Evolutionary conservation across 2,113 vertebrate genomes (phyloP).

Genomic region (Hassar affinis): DNA sequence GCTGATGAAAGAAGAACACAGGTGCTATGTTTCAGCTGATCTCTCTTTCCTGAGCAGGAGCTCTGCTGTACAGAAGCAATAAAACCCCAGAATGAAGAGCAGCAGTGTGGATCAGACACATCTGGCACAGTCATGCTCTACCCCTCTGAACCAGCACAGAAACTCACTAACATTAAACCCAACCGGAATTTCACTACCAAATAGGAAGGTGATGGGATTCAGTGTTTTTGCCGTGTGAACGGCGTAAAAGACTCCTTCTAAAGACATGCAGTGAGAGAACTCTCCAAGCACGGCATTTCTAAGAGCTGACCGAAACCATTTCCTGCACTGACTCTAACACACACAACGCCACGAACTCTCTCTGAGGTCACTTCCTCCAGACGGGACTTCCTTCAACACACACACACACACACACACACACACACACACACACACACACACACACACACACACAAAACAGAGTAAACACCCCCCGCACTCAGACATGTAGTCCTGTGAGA

Average conservation of each 20-base stretch:
- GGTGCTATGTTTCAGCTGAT: not conserved
- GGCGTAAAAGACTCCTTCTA: not conserved
- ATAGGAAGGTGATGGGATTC: too few relatives aligned
- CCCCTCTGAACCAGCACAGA: not conserved
- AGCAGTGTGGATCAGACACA: not conserved
- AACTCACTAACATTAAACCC: not conserved
- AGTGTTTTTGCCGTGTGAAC: too few relatives aligned
- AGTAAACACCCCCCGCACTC: not conserved
- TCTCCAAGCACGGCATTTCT: not conserved
- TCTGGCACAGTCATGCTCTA: not conserved
- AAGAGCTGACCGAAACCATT: not conserved
- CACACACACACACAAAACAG: too few relatives aligned
- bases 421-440: not conserved
- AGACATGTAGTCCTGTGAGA: not conserved
- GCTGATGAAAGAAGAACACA: not conserved
- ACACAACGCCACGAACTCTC: not conserved
- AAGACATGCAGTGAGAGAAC: not conserved
- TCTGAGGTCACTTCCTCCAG: conserved; percentile 2
- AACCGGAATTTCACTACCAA: not conserved
- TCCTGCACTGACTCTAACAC: not conserved
- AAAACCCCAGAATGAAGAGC: not conserved
- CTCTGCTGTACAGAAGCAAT: not conserved
- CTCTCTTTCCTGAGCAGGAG: not conserved
- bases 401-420: not conserved
- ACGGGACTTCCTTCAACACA: not conserved